Evolutionary conservation across 1,140 invertebrate species (phyloP).

Genomic region (Fopius arisanus): DNA sequence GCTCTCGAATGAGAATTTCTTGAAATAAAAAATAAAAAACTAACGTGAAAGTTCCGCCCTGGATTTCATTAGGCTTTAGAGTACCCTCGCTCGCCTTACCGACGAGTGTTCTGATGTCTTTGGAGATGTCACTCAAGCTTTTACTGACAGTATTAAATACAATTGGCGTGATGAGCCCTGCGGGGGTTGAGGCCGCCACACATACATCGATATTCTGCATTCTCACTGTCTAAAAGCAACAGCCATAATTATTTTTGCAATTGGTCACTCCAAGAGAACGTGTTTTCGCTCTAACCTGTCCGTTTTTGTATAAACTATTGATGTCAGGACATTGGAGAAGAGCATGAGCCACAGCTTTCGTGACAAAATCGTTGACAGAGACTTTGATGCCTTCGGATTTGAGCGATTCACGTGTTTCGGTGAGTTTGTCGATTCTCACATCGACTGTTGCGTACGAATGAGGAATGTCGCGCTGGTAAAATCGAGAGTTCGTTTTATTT

Average conservation of each 20-base stretch:
- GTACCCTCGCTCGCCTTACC: constrained; percentile 91
- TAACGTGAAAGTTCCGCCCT: constrained; percentile 78
- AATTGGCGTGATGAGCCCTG: constrained; percentile 98
- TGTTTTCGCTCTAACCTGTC: constrained; percentile 37
- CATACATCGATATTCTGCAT: constrained; percentile 86
- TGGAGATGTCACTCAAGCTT: constrained; percentile 86
- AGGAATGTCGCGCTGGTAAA: constrained; percentile 76
- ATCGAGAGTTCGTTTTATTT: constrained; percentile 22
- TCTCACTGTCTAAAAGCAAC: constrained; percentile 69
- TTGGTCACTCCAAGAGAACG: too few species aligned
- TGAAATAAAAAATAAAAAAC: constrained; percentile 19
- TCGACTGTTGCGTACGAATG: constrained; percentile 95
- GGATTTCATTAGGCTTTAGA: constrained; percentile 95
- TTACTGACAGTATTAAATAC: constrained; percentile 91
- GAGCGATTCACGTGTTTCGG: constrained; percentile 68
- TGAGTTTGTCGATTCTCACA: constrained; percentile 78
- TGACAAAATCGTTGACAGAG: constrained; percentile 96
- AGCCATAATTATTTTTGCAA: too few species aligned
- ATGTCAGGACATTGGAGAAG: constrained; percentile 90
- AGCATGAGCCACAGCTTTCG: constrained; percentile 92
- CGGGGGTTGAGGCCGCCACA: constrained; percentile 94
- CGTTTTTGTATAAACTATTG: constrained; percentile 70
- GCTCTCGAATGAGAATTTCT: too few species aligned
- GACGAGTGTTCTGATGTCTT: constrained; percentile 84
- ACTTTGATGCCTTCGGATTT: constrained; percentile 83